Conservation (phyloP, 2,888 invertebrate genomes). For the Ecdyonurus torrentis region DNA sequence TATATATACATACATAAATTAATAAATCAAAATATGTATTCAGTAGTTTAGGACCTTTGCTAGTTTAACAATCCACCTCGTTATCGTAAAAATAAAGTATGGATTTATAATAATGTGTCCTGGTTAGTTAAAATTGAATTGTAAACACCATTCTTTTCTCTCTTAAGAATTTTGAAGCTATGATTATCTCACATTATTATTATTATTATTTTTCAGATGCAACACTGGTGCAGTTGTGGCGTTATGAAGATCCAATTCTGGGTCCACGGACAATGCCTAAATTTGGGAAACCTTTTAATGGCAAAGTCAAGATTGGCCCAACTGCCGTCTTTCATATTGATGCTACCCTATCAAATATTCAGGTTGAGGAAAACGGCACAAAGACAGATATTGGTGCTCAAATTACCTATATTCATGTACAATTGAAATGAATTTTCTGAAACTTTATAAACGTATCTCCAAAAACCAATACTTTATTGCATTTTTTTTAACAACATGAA, state of each 20-base stretch:
- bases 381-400: not conserved
- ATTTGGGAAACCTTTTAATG: constrained; percentile 43
- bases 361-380: not conserved
- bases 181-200: constrained; percentile 1
- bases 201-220: constrained; percentile 33
- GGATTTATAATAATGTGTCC: no score
- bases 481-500: no score
- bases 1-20: no score
- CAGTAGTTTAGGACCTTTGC: no score
- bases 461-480: no score
- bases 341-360: constrained; percentile 17
- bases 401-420: not conserved
- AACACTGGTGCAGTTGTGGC: constrained; percentile 48
- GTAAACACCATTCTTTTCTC: not conserved
- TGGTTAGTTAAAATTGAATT: no score
- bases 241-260: constrained; percentile 54
- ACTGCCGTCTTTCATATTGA: constrained; percentile 27
- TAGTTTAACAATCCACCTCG: no score
- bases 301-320: constrained; percentile 35
- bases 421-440: no score
- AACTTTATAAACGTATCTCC: no score
- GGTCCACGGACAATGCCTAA: constrained; percentile 64
- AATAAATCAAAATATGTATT: no score
- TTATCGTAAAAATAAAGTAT: no score
- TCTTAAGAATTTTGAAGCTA: not conserved